Base-by-base conservation (phyloP, 2,888 invertebrate species). In the Drosophila nigricruria region DNA sequence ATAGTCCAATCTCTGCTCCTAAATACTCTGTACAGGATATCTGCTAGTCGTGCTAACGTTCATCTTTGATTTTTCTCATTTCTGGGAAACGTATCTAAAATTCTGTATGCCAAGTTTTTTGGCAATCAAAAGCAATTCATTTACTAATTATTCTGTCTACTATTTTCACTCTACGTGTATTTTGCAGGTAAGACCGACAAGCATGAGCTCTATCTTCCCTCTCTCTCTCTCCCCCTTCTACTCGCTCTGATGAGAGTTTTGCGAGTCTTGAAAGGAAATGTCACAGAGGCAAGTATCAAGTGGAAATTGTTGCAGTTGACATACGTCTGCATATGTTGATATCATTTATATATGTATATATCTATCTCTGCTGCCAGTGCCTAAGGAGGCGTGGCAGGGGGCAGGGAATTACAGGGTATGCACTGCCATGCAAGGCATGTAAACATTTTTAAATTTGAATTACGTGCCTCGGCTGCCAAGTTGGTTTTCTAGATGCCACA, bases 391-490 rank as follows among this genome's bases (percentile, higher is more conserved):
- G 16, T 10, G 10, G 25, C 45, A 45, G 20, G 5, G 10, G n/a
- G 9, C 6, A 1, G 40, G n/a, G 5, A 20, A 12, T 14, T 30
- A 23, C 25, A 25, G 53, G 53, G 53, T 25, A 38, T 38, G n/a
- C 12, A 4, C 56, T 68, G 83, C 42, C 84, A 68, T 75, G 75
- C 66, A 78, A 81, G 65, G 66, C 83, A 85, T 88, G 85, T 88
- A 85, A 85, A 88, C 88, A 87, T 85, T 85, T 82, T 88, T 79
- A 88, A 88, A 85, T 85, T 85, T 81, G 85, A 88, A 85, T 86
- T 85, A 88, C 87, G 85, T 85, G 85, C 79, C 64, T 56, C 65
- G 83, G 64, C 67, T 85, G 70, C 70, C 64, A 88, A 88, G 54
- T 72, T 34, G 57, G 56, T 23, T 57, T 52, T 32, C 36, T 25